Evolutionary conservation across 2,888 invertebrate genomes (phyloP), one percentile per base, ranked within the genome.

Genomic region (Pterostichus niger): DNA sequence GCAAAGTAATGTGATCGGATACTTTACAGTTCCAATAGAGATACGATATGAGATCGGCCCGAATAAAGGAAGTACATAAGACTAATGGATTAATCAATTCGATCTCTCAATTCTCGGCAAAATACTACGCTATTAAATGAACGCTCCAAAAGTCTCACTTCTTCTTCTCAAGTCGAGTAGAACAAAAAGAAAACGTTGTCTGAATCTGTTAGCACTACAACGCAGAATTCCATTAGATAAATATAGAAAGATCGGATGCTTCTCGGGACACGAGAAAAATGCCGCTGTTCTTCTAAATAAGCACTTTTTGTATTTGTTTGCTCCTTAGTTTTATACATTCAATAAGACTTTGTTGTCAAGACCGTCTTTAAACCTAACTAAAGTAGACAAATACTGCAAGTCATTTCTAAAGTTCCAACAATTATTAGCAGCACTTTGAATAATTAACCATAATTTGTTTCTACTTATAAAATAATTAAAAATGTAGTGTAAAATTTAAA

Each of bases 31-130:
- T 17, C 31, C 31, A 24, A 44, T 44, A 61, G 73, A 49, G 73
- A 52, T 56, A 73, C 81, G 40, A 73, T 81, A 81, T 81, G 73
- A 73, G 81, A 81, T 54, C 11, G 71, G 73, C 9, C 17, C 9
- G 73, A 81, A 73, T 81, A 73, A 73, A 73, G 81, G 54, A 71
- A 75, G 46, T 75, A 82, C 75, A 82, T 59, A 75, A 75, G 59
- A 75, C 75, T 82, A 75, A 82, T 82, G 82, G 82, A 75, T 82
- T 82, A 82, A 75, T 82, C 82, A 82, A 82, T 82, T 82, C 82
- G 59, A 82, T 82, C 82, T 82, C 75, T 75, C 75, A 82, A 82
- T 82, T 75, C 82, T 61, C 75, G 61, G 35, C 75, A 61, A 82
- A 82, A 82, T 75, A 82, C 75, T 59, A 49, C 75, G 82, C 82